phyloP scores from a whole-genome alignment of 2,797 vertebrate genomes.

The Amniataba percoides region DNA sequence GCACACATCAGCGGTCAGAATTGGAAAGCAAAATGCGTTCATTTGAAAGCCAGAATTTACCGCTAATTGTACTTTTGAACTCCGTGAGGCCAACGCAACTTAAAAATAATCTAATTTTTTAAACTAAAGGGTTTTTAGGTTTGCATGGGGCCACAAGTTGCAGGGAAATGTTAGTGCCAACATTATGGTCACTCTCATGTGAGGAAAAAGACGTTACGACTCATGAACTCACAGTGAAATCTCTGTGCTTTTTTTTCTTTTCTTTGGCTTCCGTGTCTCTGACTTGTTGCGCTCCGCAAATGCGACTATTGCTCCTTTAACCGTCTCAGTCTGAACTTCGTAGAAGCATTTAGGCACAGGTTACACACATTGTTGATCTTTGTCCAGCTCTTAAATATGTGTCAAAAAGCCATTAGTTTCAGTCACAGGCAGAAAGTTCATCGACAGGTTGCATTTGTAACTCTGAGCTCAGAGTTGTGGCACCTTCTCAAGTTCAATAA shows the following conservation, averaged over 20 bases:
- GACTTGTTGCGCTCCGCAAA: neutral
- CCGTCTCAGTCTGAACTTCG: neutral
- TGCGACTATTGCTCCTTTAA: neutral
- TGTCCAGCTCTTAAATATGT: conserved; percentile 48
- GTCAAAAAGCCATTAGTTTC: conserved; percentile 19
- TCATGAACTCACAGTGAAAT: neutral
- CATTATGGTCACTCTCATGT: conserved; percentile 12
- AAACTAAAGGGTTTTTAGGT: conserved; percentile 44
- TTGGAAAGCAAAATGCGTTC: conserved; percentile 24
- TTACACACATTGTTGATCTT: conserved; percentile 36
- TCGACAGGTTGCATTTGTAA: conserved; percentile 63
- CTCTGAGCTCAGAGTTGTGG: conserved; percentile 71
- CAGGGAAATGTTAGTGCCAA: conserved; percentile 13
- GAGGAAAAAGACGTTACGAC: conserved; percentile 5
- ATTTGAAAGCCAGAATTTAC: conserved; percentile 40
- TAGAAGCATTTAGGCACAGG: neutral
- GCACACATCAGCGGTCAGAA: conserved; percentile 23
- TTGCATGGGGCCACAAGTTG: conserved; percentile 34
- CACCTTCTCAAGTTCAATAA: conserved; percentile 76
- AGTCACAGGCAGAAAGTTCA: conserved; percentile 57
- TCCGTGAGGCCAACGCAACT: conserved; percentile 34
- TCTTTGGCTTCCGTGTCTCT: conserved; percentile 1
- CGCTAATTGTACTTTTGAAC: conserved; percentile 26
- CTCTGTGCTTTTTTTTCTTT: neutral
- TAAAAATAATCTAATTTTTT: conserved; percentile 41